Base-by-base conservation (phyloP, 2,113 vertebrate genomes). In the Sturnus vulgaris region DNA sequence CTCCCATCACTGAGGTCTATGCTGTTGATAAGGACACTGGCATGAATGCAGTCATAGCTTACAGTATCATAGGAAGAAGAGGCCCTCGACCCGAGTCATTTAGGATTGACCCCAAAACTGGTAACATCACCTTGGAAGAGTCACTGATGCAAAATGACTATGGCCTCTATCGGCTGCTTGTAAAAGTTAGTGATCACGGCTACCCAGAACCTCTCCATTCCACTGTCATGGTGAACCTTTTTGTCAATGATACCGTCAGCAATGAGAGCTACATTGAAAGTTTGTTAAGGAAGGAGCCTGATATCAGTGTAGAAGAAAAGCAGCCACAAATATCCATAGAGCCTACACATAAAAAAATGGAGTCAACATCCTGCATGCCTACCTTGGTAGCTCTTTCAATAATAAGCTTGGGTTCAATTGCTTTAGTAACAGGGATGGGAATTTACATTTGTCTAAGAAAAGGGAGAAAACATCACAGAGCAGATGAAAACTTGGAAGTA, bases 31-130 rank as follows among this genome's bases (percentile, higher is more conserved):
- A 98, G 94, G 99, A 99, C 95, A 99, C 99, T 0, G 99, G 99
- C 61, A 99, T 99, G 99, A 99, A 99, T 33, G 99, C 99, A 25
- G 99, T 99, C 50, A 99, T 99, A 59, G 99, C 99, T 42, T 99
- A 99, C 81, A 99, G 99, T 95, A 99, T 99, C 95, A 98, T 99
- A 96, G 99, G 99, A 68, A 98, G 99, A 95, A 99, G 98, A 97
- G 99, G 99, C 6, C 99, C 98, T 5, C 98, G 99, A 52, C 98
- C 98, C 0, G 99, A 99, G n/a, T 99, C 99, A 1, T 99, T 99
- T 88, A 98, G 98, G 70, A 99, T 99, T 63, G 99, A 99, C 96
- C 97, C 99, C 11, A 98, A 99, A 96, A 99, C 99, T 23, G 99
- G 99, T 86, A 99, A 99, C 97, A 99, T 99, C 91, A 99, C 99